These are phyloP conservation scores for Sebastes matsubarae DNA, from an alignment of 2,797 vertebrate species.

Conservation along the genomic window DNA sequence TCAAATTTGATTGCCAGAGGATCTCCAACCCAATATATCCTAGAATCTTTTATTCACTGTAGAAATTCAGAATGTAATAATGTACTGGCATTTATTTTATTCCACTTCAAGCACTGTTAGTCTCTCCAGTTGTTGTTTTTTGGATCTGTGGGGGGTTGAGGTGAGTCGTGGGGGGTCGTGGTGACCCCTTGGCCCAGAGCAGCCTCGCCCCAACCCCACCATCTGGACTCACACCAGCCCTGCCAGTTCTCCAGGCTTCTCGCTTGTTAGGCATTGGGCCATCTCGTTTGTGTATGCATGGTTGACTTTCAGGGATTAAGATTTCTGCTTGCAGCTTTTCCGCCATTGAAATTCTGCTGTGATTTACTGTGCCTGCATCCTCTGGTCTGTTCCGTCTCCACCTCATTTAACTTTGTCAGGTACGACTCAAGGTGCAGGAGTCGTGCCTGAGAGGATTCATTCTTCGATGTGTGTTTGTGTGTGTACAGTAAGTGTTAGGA, in stretches of 20 bases:
- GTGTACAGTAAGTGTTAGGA: neutral
- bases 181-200: neutral
- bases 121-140: too few relatives aligned
- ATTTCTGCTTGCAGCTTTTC: conserved; percentile 26
- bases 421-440: conserved; percentile 28
- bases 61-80: too few relatives aligned
- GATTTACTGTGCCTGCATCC: conserved; percentile 19
- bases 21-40: too few relatives aligned
- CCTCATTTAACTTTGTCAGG: conserved; percentile 28
- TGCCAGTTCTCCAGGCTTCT: conserved; percentile 33
- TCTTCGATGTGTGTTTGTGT: neutral
- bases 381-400: neutral
- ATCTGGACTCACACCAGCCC: conserved; percentile 43
- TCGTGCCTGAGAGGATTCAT: neutral
- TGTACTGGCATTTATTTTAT: too few relatives aligned
- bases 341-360: conserved; percentile 29
- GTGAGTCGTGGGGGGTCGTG: neutral
- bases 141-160: neutral
- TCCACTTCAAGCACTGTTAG: too few relatives aligned
- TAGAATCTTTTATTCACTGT: too few relatives aligned
- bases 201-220: conserved; percentile 25
- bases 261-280: conserved; percentile 12
- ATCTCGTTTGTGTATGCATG: conserved; percentile 27
- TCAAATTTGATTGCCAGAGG: too few relatives aligned
- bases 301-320: conserved; percentile 40